phyloP scores from a whole-genome alignment of 2,797 vertebrate genomes.

The Picus viridis region DNA sequence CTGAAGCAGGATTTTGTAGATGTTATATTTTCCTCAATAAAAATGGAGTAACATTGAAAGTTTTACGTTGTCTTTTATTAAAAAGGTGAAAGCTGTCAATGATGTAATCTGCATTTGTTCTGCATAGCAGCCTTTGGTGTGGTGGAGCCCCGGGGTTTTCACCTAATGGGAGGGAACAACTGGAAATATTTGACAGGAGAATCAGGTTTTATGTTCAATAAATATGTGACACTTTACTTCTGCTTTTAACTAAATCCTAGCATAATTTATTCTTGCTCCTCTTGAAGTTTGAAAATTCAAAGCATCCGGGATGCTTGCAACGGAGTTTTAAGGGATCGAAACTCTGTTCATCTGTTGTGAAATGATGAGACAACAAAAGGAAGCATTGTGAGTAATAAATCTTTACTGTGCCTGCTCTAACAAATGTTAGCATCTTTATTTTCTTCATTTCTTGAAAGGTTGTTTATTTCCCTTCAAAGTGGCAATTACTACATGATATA shows the following conservation, averaged over 20 bases:
- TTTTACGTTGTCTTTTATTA: slow-evolving; percentile 40
- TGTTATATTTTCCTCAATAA: slow-evolving; percentile 59
- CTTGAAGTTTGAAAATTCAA: background rate
- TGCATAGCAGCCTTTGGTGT: background rate
- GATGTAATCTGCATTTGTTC: slow-evolving; percentile 1
- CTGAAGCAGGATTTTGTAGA: slow-evolving; percentile 39
- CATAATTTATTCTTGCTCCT: background rate
- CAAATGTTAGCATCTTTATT: background rate
- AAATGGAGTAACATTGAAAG: background rate
- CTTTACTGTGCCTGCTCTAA: background rate
- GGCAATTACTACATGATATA: background rate
- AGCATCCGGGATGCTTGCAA: background rate
- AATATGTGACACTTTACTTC: background rate
- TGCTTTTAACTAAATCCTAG: background rate
- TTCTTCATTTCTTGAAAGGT: background rate
- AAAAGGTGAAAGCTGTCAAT: background rate
- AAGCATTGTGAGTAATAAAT: background rate
- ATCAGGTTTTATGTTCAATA: background rate
- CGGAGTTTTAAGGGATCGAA: background rate
- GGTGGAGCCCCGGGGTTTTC: background rate
- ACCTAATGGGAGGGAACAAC: background rate
- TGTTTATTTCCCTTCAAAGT: background rate
- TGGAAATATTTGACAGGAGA: background rate
- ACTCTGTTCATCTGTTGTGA: background rate
- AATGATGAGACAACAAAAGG: background rate